Percentiles rank a stretch among this genome's conserved stretches.
These are phyloP conservation scores for Asteroscopus sphinx DNA, from an alignment of 2,888 invertebrate genomes.

Conservation along the genomic window DNA sequence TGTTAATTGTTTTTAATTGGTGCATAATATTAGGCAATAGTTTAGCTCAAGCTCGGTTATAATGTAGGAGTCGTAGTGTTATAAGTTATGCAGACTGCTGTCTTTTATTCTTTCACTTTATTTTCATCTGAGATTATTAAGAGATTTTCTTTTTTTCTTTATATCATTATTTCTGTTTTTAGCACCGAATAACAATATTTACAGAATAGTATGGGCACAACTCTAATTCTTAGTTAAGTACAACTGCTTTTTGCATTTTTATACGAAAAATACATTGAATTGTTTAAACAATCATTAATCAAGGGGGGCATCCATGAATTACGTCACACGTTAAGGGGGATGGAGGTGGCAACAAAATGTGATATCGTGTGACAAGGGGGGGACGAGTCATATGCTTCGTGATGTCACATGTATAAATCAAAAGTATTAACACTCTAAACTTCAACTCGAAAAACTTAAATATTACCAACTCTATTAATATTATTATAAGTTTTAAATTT, in stretches of 20 bases:
- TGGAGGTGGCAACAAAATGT: too few relatives aligned
- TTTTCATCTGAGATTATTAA: conserved; percentile 35
- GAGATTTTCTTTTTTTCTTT: conserved; percentile 16
- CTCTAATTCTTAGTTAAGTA: conserved; percentile 28
- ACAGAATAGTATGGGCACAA: conserved; percentile 31
- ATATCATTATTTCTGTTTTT: neutral
- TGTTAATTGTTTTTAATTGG: conserved; percentile 31
- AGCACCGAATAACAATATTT: conserved; percentile 5
- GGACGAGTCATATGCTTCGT: too few relatives aligned
- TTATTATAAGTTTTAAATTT: too few relatives aligned
- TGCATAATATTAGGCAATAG: conserved; percentile 37
- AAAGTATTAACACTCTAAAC: too few relatives aligned
- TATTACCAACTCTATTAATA: too few relatives aligned
- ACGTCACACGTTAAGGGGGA: too few relatives aligned
- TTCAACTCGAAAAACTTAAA: too few relatives aligned
- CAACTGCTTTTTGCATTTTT: conserved; percentile 45
- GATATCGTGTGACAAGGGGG: too few relatives aligned
- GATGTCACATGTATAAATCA: too few relatives aligned
- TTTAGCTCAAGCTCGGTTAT: conserved; percentile 16
- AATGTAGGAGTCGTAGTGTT: conserved; percentile 14
- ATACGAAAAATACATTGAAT: conserved; percentile 29
- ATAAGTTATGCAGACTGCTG: conserved; percentile 3
- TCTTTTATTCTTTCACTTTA: conserved; percentile 5
- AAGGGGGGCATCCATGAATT: too few relatives aligned
- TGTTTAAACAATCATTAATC: conserved; percentile 18